phyloP scores from a whole-genome alignment of 2,797 vertebrate genomes.

The Streptopelia turtur region DNA sequence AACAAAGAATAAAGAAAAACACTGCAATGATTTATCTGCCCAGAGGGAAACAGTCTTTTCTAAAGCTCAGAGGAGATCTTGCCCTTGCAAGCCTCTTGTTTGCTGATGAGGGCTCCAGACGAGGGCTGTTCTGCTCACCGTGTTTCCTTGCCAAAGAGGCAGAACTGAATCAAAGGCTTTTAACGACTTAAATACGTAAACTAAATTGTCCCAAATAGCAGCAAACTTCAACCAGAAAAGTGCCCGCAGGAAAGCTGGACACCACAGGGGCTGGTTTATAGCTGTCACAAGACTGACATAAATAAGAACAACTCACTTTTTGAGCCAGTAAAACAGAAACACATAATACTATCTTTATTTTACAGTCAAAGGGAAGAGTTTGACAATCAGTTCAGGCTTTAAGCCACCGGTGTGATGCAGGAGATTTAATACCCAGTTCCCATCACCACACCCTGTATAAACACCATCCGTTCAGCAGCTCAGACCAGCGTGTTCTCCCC shows the following conservation, averaged over 20 bases:
- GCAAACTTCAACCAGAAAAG: conserved; percentile 14
- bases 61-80: conserved; percentile 64
- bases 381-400: background rate
- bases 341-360: background rate
- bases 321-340: background rate
- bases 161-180: conserved; percentile 46
- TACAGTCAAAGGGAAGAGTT: background rate
- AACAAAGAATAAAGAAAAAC: conserved; percentile 60
- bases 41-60: conserved; percentile 58
- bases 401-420: background rate
- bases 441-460: background rate
- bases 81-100: conserved; percentile 62
- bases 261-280: background rate
- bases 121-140: background rate
- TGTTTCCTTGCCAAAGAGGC: conserved; percentile 17
- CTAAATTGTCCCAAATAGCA: background rate
- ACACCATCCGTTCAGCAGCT: background rate
- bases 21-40: conserved; percentile 67
- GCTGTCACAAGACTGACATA: conserved; percentile 19
- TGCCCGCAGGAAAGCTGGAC: background rate
- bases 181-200: conserved; percentile 5
- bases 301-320: background rate
- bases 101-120: conserved; percentile 61
- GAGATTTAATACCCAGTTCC: background rate
- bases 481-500: background rate